Percentiles rank a stretch among this genome's conserved stretches.
These are phyloP conservation scores for Ranitomeya variabilis DNA, from an alignment of 2,113 vertebrate species.

Conservation along the genomic window DNA sequence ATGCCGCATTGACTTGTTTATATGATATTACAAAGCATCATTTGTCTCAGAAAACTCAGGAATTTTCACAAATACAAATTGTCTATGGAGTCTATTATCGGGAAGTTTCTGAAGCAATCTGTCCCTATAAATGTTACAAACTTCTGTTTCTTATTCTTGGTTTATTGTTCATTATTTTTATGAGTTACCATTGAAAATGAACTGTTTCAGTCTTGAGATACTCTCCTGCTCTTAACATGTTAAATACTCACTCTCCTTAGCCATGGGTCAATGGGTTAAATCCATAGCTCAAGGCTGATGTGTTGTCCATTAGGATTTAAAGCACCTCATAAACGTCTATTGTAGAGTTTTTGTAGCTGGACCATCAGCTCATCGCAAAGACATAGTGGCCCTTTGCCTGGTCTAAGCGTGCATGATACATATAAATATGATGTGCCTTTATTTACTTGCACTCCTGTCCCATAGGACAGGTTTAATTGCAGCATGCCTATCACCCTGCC, in stretches of 20 bases:
- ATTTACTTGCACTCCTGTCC: neutral
- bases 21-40: slow-evolving; percentile 34
- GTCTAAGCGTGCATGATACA: neutral
- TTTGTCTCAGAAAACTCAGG: neutral
- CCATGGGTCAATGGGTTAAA: slow-evolving; percentile 52
- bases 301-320: slow-evolving; percentile 29
- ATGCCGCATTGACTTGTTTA: slow-evolving; percentile 15
- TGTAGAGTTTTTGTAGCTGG: slow-evolving; percentile 22
- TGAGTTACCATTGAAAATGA: neutral
- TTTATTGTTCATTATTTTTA: slow-evolving; percentile 36
- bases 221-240: neutral
- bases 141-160: neutral
- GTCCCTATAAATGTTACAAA: slow-evolving; percentile 18
- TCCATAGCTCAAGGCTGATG: slow-evolving; percentile 44
- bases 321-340: slow-evolving; percentile 46
- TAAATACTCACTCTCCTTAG: slow-evolving; percentile 33
- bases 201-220: neutral
- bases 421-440: slow-evolving; percentile 7
- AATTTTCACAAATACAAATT: slow-evolving; percentile 3
- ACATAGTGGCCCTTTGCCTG: neutral
- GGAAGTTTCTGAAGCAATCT: neutral
- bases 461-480: neutral
- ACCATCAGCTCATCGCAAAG: slow-evolving; percentile 2
- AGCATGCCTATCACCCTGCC: neutral
- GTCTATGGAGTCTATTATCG: neutral